Evolutionary conservation across 2,113 vertebrate species (phyloP).

Genomic region (Oophaga pumilio): DNA sequence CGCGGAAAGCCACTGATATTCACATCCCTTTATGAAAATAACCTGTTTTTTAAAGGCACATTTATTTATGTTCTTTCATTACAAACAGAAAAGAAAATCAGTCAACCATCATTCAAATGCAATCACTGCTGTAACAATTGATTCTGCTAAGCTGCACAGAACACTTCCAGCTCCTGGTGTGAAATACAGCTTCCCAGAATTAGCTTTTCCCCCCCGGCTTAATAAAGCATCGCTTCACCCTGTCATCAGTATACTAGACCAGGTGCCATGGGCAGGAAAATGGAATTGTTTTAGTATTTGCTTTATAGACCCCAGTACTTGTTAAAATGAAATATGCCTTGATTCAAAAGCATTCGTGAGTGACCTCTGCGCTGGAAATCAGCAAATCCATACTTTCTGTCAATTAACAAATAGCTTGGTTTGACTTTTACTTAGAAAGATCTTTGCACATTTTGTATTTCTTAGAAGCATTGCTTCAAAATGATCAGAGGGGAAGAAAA

Average conservation of each 20-base stretch:
- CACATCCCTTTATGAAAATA: neutral
- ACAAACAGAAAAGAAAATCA: constrained; percentile 32
- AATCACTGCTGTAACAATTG: constrained; percentile 50
- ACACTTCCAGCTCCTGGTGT: constrained; percentile 49
- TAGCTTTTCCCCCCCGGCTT: constrained; percentile 29
- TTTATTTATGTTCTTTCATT: constrained; percentile 43
- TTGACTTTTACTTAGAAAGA: constrained; percentile 10
- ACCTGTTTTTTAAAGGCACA: constrained; percentile 22
- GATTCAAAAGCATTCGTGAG: neutral
- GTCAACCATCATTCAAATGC: constrained; percentile 46
- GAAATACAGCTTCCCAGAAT: constrained; percentile 45
- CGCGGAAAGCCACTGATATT: neutral
- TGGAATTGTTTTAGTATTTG: constrained; percentile 21
- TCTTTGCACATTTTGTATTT: constrained; percentile 22
- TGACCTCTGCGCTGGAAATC: neutral
- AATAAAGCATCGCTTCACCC: constrained; percentile 41
- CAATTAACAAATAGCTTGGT: neutral
- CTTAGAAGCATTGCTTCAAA: neutral
- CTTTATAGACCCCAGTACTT: neutral
- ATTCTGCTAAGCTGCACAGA: constrained; percentile 45
- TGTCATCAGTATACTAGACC: constrained; percentile 17
- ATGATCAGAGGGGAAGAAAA: neutral
- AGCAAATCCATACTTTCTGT: constrained; percentile 31
- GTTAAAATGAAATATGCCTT: constrained; percentile 7
- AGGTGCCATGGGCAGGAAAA: constrained; percentile 2